Evolutionary conservation across 2,797 vertebrate genomes (phyloP), one percentile per base, ranked within the genome.

Genomic region (Hoplostethus mediterraneus): DNA sequence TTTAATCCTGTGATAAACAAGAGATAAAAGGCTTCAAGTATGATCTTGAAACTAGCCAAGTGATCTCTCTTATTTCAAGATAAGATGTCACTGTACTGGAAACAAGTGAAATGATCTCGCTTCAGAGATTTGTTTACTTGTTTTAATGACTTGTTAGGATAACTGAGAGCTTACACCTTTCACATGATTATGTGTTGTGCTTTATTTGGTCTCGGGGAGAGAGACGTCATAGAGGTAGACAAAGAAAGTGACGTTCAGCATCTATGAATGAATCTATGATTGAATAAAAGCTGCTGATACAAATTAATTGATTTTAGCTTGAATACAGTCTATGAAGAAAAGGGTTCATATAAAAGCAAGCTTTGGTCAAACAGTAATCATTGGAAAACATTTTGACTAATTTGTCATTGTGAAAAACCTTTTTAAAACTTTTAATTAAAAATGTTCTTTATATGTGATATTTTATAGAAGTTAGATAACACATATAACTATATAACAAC

Each of bases 121-220:
- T 65, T 17, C 52, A 65, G 31, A 62, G 70, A 73, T 79, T 71
- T 67, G 6, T 67, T 71, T 70, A 53, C 65, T 75, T 69, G 48
- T 70, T 78, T 63, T 55, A 82, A 78, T 72, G 52, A 63, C 42
- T 56, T 71, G 59, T 40, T 40, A 8, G 10, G 3, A 12, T 42
- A 42, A 42, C 40, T 42, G 10, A 42, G 12, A 42, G 40, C 9
- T 42, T 42, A 42, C 40, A 42, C 40, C 40, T 42, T 42, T 12
- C 40, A 42, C 11, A 3, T 42, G 9, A 40, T 11, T 11, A 40
- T 54, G 2, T 30, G 6, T 30, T 54, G 52, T 31, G 33, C 33
- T 14, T 31, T 31, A 55, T 55, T 33, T 55, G 49, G 75, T 71
- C 49, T 16, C 25, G 44, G 52, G 64, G 47, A 66, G 71, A 74